A percentile compares a stretch with the other conserved stretches of the same genome.
phyloP scores from a whole-genome alignment of 2,888 invertebrate species.

The Danaus chrysippus region DNA sequence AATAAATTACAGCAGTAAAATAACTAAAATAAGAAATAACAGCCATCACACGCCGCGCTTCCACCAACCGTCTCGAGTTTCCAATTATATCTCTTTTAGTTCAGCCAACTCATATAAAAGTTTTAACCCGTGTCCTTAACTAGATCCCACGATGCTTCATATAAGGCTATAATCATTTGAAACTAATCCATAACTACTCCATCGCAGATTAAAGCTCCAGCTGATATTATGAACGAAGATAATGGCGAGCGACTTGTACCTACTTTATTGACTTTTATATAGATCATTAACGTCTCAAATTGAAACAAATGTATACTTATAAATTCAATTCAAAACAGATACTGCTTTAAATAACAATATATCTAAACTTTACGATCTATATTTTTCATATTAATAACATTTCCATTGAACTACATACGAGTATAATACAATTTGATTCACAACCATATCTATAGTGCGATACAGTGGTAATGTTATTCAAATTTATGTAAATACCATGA shows the following conservation, averaged over 20 bases:
- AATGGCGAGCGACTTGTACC: no score
- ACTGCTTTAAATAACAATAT: no score
- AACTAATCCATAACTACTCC: slow-evolving; percentile 38
- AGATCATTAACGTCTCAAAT: no score
- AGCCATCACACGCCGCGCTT: slow-evolving; percentile 50
- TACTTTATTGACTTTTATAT: no score
- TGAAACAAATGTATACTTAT: no score
- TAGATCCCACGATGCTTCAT: slow-evolving; percentile 41
- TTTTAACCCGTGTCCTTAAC: slow-evolving; percentile 60
- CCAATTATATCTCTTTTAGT: slow-evolving; percentile 72
- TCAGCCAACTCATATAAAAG: slow-evolving; percentile 74
- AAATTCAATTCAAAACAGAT: no score
- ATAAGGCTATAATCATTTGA: slow-evolving; percentile 40
- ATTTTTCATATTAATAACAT: no score
- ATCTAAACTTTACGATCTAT: no score
- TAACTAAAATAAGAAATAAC: slow-evolving; percentile 54
- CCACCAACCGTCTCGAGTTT: slow-evolving; percentile 63
- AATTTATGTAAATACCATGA: slow-evolving; percentile 20
- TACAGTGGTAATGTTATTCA: background rate
- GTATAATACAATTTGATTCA: background rate
- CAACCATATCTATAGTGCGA: no score
- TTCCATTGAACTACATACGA: no score
- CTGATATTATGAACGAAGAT: slow-evolving; percentile 14
- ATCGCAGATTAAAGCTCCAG: slow-evolving; percentile 21
- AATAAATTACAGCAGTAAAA: slow-evolving; percentile 40